phyloP scores from a whole-genome alignment of 2,113 vertebrate genomes.

The Polypterus bichir region DNA sequence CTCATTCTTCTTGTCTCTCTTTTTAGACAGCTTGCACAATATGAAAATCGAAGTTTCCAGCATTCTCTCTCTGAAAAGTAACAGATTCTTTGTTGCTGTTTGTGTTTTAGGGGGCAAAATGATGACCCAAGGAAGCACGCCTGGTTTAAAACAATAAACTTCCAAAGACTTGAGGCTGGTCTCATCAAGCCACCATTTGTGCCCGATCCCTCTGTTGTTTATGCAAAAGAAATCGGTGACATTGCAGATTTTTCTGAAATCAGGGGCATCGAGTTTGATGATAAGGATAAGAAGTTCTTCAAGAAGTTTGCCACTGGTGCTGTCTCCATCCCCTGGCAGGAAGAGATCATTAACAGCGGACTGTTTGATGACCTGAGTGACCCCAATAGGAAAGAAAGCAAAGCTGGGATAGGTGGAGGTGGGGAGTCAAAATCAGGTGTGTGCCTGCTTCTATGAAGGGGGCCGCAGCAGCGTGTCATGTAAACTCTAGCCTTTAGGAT shows the following conservation, averaged over 20 bases:
- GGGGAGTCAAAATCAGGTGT: constrained; percentile 54
- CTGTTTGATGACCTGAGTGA: constrained; percentile 70
- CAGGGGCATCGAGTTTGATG: constrained; percentile 70
- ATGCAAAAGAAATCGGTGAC: constrained; percentile 77
- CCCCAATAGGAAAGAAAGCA: constrained; percentile 52
- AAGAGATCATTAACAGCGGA: constrained; percentile 76
- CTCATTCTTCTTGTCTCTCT: too few relatives aligned
- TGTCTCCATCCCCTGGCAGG: constrained; percentile 67
- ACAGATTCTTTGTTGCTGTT: constrained; percentile 12
- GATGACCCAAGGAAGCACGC: constrained; percentile 75
- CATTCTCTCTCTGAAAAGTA: too few relatives aligned
- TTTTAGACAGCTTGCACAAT: too few relatives aligned
- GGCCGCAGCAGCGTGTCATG: not conserved
- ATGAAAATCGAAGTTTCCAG: too few relatives aligned
- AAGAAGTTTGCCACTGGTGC: constrained; percentile 72
- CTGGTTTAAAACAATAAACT: constrained; percentile 81
- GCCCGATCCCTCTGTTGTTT: constrained; percentile 80
- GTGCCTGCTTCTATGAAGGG: constrained; percentile 58
- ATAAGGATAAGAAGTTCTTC: constrained; percentile 77
- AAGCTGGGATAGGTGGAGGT: constrained; percentile 26
- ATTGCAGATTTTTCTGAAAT: constrained; percentile 83
- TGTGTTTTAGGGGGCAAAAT: constrained; percentile 43
- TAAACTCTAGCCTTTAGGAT: not conserved
- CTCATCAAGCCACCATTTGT: constrained; percentile 68
- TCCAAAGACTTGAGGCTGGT: constrained; percentile 75